Evolutionary conservation across 2,888 invertebrate species (phyloP), one percentile per base, ranked within the genome.

Genomic region (Polydrusus cervinus): DNA sequence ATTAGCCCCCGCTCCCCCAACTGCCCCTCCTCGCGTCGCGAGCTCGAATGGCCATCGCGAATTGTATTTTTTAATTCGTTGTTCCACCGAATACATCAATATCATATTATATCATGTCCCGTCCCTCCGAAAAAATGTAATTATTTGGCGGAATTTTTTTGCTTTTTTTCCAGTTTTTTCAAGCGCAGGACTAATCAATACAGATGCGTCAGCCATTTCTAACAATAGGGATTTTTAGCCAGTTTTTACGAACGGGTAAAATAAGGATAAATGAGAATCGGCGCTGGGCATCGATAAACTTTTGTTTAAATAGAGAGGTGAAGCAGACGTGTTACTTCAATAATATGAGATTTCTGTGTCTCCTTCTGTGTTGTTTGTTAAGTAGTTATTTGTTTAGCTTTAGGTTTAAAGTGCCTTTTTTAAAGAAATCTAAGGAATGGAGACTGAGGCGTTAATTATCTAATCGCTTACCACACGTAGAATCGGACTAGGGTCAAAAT

Each of bases 11-110:
- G 25, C 43, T 25, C 65, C 38, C 45, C 13, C 13, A 30, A 25
- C 38, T 16, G 45, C 55, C 47, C 47, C 55, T 43, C 18, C 13
- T 16, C 38, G 55, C 70, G 57, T 55, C 73, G 76, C 60, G 25
- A 68, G 72, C 72, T 64, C 76, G 76, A 72, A 72, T 72, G 69
- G 76, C 76, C 76, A 76, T 76, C 57, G 76, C 76, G 76, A 76
- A 72, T 76, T 76, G 76, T 76, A 76, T 76, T 76, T 76, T 76
- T 76, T 76, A 76, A 76, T 76, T 73, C 76, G 76, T 76, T 76
- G 73, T 76, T 73, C 73, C 57, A 70, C 76, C 76, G 76, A 76
- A 76, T 73, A 76, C 76, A 76, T 76, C 76, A 76, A 76, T 76
- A 76, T 76, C 76, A 76, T 76, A 76, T 76, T 73, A 76, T 76